Conservation (phyloP, 2,113 vertebrate genomes). For the Oxyura jamaicensis region DNA sequence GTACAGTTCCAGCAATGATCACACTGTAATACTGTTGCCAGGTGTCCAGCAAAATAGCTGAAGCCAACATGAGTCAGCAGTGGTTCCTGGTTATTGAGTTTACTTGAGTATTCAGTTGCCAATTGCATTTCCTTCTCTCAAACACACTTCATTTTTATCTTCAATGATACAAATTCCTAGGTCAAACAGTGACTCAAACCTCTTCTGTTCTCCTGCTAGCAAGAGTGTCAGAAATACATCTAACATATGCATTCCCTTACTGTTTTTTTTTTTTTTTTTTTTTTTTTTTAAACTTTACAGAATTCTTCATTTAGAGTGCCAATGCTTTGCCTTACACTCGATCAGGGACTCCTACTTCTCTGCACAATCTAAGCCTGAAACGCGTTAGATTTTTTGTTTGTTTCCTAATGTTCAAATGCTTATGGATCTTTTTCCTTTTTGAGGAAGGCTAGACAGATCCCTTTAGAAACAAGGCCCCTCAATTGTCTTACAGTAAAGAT, state of each 20-base stretch:
- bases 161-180: not conserved
- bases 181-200: not conserved
- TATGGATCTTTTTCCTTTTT: not conserved
- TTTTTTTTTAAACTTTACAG: not conserved
- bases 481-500: not conserved
- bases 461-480: not conserved
- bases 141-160: not conserved
- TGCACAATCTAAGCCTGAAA: not conserved
- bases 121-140: not conserved
- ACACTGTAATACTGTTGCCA: not conserved
- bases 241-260: not conserved
- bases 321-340: not conserved
- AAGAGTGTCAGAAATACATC: not conserved
- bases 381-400: accelerated
- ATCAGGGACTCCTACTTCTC: not conserved
- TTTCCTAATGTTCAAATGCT: not conserved
- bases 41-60: not conserved
- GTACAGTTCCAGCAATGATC: not conserved
- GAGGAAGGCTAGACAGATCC: not conserved
- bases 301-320: not conserved
- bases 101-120: not conserved
- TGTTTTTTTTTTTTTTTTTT: not conserved
- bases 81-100: not conserved
- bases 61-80: not conserved
- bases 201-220: not conserved